Evolutionary conservation across 2,888 invertebrate genomes (phyloP).

Genomic region (Tetragonisca angustula): DNA sequence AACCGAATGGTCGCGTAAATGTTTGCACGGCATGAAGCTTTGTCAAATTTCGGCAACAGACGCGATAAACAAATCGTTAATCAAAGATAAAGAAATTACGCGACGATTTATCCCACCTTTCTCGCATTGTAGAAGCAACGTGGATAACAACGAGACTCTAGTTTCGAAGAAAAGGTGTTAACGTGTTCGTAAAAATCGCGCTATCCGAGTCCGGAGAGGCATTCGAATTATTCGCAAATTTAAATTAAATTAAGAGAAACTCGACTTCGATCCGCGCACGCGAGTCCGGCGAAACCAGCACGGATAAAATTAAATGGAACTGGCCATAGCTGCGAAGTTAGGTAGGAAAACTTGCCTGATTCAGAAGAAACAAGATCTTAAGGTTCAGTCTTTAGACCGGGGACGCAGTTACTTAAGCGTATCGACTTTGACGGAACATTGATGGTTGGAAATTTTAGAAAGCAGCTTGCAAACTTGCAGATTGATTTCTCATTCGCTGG

Average conservation of each 20-base stretch:
- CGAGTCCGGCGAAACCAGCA: no score
- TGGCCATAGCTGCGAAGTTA: not conserved
- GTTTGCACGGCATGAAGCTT: conserved; percentile 1
- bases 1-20: not conserved
- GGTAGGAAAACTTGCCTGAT: conserved; percentile 9
- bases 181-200: not conserved
- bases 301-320: not conserved
- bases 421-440: not conserved
- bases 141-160: no score
- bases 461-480: not conserved
- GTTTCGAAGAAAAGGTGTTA: no score
- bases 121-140: no score
- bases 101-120: not conserved
- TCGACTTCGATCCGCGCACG: not conserved
- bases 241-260: not conserved
- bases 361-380: conserved; percentile 1
- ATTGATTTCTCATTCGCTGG: not conserved
- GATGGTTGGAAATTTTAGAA: not conserved
- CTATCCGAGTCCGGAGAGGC: no score
- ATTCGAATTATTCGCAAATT: not conserved
- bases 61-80: not conserved
- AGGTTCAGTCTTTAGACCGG: not conserved
- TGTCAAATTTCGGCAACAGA: not conserved
- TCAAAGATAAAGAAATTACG: not conserved
- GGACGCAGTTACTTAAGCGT: not conserved